Percentiles rank a stretch among this genome's conserved stretches.
phyloP scores from a whole-genome alignment of 2,113 vertebrate species.

The Galbula dea region DNA sequence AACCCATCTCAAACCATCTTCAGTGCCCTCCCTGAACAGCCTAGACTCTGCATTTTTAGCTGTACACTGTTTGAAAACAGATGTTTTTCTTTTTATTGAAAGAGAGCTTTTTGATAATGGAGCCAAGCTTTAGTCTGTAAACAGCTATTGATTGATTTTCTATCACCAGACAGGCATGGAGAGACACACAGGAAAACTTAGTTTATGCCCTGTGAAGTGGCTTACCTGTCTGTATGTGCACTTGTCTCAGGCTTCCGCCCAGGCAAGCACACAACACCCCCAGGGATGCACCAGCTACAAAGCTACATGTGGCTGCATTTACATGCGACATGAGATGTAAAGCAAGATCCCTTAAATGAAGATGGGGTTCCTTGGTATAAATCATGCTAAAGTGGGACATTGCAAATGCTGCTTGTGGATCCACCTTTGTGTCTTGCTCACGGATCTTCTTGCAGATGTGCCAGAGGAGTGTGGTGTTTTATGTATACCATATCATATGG shows the following conservation, averaged over 20 bases:
- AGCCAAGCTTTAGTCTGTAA: slow-evolving; percentile 28
- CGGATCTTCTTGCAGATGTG: slow-evolving; percentile 6
- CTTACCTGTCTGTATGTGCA: background rate
- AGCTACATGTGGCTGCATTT: background rate
- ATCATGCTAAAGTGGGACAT: background rate
- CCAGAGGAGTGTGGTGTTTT: background rate
- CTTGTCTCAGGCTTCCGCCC: background rate
- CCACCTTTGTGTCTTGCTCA: background rate
- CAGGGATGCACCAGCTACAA: background rate
- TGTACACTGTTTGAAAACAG: background rate
- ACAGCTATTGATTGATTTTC: slow-evolving; percentile 49
- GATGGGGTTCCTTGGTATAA: background rate
- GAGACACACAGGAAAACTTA: background rate
- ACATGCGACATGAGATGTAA: background rate
- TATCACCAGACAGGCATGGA: background rate
- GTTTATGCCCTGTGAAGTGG: background rate
- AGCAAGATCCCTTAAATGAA: background rate
- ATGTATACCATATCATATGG: background rate
- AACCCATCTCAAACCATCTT: slow-evolving; percentile 20
- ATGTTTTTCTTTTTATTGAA: slow-evolving; percentile 42
- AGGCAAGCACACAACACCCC: background rate
- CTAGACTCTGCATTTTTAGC: slow-evolving; percentile 7
- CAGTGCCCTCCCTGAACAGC: slow-evolving; percentile 18
- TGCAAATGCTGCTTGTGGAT: background rate
- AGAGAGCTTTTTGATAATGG: slow-evolving; percentile 2